Evolutionary conservation across 2,888 invertebrate species (phyloP), one percentile per base, ranked within the genome.

Genomic region (Autographa pulchrina): DNA sequence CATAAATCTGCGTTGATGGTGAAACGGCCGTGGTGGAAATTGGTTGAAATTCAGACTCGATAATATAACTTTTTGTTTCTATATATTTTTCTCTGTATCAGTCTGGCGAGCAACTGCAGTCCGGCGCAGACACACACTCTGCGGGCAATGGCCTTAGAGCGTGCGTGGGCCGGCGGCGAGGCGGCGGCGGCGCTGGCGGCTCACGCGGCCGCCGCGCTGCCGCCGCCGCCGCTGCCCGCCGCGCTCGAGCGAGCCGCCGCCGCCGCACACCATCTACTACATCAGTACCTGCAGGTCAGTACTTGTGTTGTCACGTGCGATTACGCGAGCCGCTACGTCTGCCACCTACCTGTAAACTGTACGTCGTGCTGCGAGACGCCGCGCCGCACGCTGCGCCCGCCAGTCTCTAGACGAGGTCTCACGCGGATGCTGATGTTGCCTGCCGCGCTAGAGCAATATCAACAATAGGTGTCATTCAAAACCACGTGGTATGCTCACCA

Each of bases 151-250:
- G 94, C 95, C 41, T 82, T 95, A 74, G 93, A 93, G 88, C 92
- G 95, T 58, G 95, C 95, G 82, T 94, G 95, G 95, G 92, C 94
- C 70, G 95, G 95, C 64, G 94, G 94, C 62, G 95, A 93, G 84
- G 93, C 92, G 70, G 93, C 91, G 6, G 95, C 95, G 54, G 92
- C 93, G 64, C 82, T 94, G 48, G 94, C 94, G 62, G 94, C 95
- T 66, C 91, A 90, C 73, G 95, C 95, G 25, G 94, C 94, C 16
- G 93, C 90, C 70, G 95, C 95, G 61, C 89, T 95, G 72, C 95
- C 95, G n/a, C 94, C 95, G 78, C 89, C 93, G 72, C 94, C 94
- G 71, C 91, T 94, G 68, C 92, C 94, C 70, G 92, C 93, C 78
- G 93, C 94, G 70, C 86, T 92, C 14, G 94, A 95, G 87, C 90